Conservation (phyloP, 2,797 vertebrate species). For the Pogoniulus pusillus region DNA sequence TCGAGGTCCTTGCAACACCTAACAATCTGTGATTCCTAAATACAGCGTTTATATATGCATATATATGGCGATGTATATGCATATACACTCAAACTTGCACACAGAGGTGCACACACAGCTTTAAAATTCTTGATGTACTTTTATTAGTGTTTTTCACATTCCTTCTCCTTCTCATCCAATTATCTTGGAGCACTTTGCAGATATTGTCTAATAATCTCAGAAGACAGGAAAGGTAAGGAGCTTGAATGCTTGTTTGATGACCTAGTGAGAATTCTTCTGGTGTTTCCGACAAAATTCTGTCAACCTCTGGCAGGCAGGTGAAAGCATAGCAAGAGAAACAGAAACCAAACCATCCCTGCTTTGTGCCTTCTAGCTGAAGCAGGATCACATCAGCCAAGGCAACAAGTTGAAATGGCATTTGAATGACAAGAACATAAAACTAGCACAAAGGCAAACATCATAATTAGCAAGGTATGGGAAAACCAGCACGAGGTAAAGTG, state of each 20-base stretch:
- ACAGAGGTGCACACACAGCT: neutral
- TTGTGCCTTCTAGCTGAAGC: constrained; percentile 38
- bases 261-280: constrained; percentile 11
- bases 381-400: constrained; percentile 19
- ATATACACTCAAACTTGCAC: neutral
- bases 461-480: constrained; percentile 76
- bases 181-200: neutral
- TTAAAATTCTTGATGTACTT: neutral
- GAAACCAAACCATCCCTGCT: neutral
- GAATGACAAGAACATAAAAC: constrained; percentile 67
- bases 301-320: constrained; percentile 28
- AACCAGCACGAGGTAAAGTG: constrained; percentile 57
- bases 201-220: neutral
- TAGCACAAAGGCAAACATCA: constrained; percentile 72
- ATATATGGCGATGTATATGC: fast-evolving
- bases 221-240: neutral
- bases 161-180: neutral
- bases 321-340: constrained; percentile 13
- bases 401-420: constrained; percentile 74
- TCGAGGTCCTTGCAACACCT: too few relatives aligned
- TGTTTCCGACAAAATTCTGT: constrained; percentile 6
- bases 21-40: too few relatives aligned
- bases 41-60: neutral
- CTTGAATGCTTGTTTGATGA: neutral
- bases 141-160: neutral